Evolutionary conservation across 2,888 invertebrate genomes (phyloP).

Genomic region (Agrochola circellaris): DNA sequence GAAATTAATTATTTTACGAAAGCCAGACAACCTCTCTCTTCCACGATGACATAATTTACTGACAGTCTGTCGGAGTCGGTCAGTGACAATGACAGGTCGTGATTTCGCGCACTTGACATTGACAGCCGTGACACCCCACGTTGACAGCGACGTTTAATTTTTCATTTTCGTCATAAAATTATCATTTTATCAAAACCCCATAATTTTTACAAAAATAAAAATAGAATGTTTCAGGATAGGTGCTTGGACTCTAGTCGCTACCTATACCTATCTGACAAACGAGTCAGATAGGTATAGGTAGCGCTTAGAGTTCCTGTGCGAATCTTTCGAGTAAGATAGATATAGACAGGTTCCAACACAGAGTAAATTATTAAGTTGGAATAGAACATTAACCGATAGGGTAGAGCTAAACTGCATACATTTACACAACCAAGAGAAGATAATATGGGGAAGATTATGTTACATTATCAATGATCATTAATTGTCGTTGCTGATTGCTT

Average conservation of each 20-base stretch:
- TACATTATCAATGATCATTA: not conserved
- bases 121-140: not conserved
- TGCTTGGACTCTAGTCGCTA: no score
- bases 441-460: not conserved
- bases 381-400: no score
- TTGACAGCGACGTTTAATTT: slow-evolving; percentile 1
- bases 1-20: slow-evolving; percentile 16
- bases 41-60: slow-evolving; percentile 37
- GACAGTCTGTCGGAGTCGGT: not conserved
- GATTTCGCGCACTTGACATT: not conserved
- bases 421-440: not conserved
- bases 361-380: not conserved
- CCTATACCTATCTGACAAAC: no score
- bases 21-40: slow-evolving; percentile 8
- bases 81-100: not conserved
- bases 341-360: not conserved
- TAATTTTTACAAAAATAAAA: not conserved
- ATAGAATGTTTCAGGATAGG: no score
- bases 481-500: not conserved
- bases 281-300: not conserved
- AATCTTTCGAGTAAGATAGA: not conserved
- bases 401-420: not conserved
- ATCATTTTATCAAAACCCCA: not conserved
- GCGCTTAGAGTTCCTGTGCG: not conserved
- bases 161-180: not conserved